A percentile compares a stretch with the other conserved stretches of the same genome.
These are phyloP conservation scores for Nycticorax nycticorax DNA, from an alignment of 2,113 vertebrate genomes.

Conservation along the genomic window DNA sequence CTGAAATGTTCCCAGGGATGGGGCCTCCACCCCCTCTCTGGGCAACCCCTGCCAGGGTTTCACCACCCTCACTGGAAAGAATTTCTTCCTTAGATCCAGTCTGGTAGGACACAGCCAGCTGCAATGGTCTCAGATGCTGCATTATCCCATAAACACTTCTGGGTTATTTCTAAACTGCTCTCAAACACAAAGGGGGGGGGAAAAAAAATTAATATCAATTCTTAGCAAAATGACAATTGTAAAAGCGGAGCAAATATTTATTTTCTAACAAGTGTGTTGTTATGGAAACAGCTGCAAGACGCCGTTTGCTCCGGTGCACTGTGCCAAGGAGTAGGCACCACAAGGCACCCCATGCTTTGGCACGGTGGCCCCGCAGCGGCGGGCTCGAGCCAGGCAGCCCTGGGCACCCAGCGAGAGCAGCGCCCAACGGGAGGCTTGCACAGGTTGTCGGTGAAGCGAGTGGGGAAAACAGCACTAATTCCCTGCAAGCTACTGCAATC, in stretches of 20 bases:
- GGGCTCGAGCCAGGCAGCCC: rapidly evolving
- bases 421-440: not conserved
- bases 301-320: rapidly evolving
- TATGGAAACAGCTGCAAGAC: not conserved
- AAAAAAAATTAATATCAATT: not conserved
- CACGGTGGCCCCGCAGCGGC: rapidly evolving
- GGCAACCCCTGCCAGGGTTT: too few species aligned
- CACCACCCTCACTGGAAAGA: too few species aligned
- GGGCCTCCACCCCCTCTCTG: too few species aligned
- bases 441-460: not conserved
- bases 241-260: conserved; percentile 8
- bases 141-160: not conserved
- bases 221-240: not conserved
- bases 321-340: not conserved
- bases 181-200: not conserved
- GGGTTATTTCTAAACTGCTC: not conserved
- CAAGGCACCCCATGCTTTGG: not conserved
- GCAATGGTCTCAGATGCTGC: not conserved
- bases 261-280: not conserved
- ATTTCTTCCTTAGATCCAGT: too few species aligned
- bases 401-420: rapidly evolving
- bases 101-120: not conserved
- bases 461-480: not conserved
- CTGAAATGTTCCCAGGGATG: too few species aligned
- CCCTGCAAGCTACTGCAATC: not conserved